Evolutionary conservation across 2,888 invertebrate species (phyloP).

Genomic region (Troglohyphantes excavatus): DNA sequence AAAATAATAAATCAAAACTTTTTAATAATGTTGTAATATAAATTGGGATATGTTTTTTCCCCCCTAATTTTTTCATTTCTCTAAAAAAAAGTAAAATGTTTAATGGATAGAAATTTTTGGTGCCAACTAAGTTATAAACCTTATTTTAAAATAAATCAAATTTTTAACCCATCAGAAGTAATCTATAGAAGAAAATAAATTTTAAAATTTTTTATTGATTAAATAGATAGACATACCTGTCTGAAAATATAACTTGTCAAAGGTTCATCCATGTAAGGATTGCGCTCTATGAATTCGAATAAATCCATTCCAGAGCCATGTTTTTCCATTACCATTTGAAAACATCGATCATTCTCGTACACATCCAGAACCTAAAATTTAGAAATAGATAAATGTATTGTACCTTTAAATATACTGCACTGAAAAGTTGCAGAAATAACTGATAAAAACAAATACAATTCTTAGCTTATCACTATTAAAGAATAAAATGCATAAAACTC

Average conservation of each 20-base stretch:
- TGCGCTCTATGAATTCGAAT: conserved; percentile 89
- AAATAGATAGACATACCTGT: conserved; percentile 84
- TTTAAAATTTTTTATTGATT: too few relatives aligned
- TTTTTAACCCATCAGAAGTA: background rate
- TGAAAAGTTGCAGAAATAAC: too few relatives aligned
- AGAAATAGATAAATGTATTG: too few relatives aligned
- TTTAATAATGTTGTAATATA: too few relatives aligned
- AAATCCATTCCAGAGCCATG: conserved; percentile 90
- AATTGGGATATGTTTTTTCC: too few relatives aligned
- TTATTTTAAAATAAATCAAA: background rate
- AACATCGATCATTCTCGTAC: conserved; percentile 88
- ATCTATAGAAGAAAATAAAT: too few relatives aligned
- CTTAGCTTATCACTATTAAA: too few relatives aligned
- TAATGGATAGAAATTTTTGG: background rate
- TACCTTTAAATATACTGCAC: too few relatives aligned
- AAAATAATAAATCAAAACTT: too few relatives aligned
- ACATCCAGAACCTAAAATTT: conserved; percentile 86
- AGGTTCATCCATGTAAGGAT: conserved; percentile 87
- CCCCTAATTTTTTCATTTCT: too few relatives aligned
- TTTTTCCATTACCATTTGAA: conserved; percentile 90
- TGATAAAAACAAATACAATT: too few relatives aligned
- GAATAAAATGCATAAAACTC: too few relatives aligned
- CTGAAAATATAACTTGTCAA: conserved; percentile 88
- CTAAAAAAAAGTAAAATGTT: background rate
- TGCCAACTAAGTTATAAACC: background rate